These are phyloP conservation scores for Euthynnus affinis DNA, from an alignment of 2,797 vertebrate species.

Conservation along the genomic window DNA sequence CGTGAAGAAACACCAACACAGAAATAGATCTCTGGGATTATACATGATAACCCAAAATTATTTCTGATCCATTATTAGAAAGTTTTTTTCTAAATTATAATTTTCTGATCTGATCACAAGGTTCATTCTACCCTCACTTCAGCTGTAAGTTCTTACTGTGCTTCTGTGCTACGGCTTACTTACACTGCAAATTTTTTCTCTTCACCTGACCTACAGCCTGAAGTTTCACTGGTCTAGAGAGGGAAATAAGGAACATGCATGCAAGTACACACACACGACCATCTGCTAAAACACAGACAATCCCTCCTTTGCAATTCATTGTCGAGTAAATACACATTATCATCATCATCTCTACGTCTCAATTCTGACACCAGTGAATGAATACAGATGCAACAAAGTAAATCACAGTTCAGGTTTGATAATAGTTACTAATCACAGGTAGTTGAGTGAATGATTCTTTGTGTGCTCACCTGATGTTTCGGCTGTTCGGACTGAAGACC, in stretches of 20 bases:
- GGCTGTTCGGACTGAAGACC: constrained; percentile 92
- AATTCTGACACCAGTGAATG: background rate
- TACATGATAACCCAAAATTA: background rate
- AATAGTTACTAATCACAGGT: background rate
- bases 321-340: constrained; percentile 3
- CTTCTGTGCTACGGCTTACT: constrained; percentile 16
- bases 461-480: constrained; percentile 87
- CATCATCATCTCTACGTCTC: background rate
- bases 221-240: constrained; percentile 9
- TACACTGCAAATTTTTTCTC: constrained; percentile 21
- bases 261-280: background rate
- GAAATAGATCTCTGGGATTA: background rate
- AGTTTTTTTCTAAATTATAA: no score
- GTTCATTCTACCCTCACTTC: background rate
- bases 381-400: background rate
- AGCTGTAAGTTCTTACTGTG: background rate
- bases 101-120: background rate
- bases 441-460: background rate
- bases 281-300: background rate
- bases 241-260: background rate
- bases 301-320: background rate
- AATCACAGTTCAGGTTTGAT: no score
- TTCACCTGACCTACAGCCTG: constrained; percentile 28
- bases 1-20: background rate
- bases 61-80: no score